Evolutionary conservation across 2,113 vertebrate species (phyloP), one percentile per base, ranked within the genome.

Genomic region (Danionella cerebrum): DNA sequence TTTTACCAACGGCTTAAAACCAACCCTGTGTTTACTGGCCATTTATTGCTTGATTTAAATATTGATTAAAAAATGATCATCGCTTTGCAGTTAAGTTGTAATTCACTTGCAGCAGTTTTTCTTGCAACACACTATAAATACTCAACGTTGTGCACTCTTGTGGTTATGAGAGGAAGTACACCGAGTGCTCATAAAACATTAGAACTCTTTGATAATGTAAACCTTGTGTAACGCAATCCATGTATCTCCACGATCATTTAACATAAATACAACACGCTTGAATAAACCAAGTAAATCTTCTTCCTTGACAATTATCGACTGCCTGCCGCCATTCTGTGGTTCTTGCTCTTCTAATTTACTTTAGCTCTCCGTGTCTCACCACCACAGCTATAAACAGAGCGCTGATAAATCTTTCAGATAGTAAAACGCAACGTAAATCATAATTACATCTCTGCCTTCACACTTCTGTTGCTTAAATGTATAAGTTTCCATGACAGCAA

Each of bases 141-240:
- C 39, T 72, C 25, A 70, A 35, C n/a, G 44, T 59, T 77, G 77
- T 65, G 71, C 66, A 83, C 80, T 79, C 85, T 82, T 76, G 84
- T 85, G 86, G 83, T 36, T 31, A 31, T 4, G 65, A 44, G 10
- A 12, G 39, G 21, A 54, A 78, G 19, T 68, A 38, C 2, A 0
- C 27, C 2, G 31, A 19, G 6, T 13, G 11, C 33, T 19, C n/a
- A 8, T 54, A 5, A 54, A 35, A 16, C 27, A 21, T 25, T 7
- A 13, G 11, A 47, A 47, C 4, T 5, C 11, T 7, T 31, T 5
- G 25, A 19, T 51, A 51, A 27, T 29, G n/a, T 13, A 55, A 38
- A 33, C 10, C 18, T 16, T 4, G 14, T n/a, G n/a, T n/a, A n/a
- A n/a, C n/a, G n/a, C n/a, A n/a, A n/a, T n/a, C 39, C 25, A 2